These are phyloP conservation scores for Elysia crispata DNA, from an alignment of 2,888 invertebrate species.

Conservation along the genomic window DNA sequence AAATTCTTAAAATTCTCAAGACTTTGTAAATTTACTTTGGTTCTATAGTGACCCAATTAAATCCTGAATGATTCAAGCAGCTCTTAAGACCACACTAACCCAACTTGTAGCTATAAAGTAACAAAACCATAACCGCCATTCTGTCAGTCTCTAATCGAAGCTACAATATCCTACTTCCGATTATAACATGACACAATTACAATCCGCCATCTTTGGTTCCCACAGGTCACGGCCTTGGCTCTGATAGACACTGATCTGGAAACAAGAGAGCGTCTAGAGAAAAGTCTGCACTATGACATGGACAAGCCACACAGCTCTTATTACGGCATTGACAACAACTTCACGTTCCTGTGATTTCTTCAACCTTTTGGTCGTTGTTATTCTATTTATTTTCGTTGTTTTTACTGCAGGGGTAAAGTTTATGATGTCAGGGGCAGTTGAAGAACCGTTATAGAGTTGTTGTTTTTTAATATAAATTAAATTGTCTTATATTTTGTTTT, in stretches of 20 bases:
- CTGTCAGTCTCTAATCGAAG: too few species aligned
- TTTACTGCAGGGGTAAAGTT: too few species aligned
- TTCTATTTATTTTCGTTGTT: neutral
- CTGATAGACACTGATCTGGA: constrained; percentile 18
- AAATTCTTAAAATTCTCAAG: too few species aligned
- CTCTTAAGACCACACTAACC: too few species aligned
- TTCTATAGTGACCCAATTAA: too few species aligned
- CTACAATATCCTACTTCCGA: too few species aligned
- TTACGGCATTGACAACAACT: constrained; percentile 35
- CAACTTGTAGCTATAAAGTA: too few species aligned
- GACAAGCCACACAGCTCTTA: constrained; percentile 38
- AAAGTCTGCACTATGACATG: constrained; percentile 36
- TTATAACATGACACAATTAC: neutral
- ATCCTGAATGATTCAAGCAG: too few species aligned
- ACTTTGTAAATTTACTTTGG: too few species aligned
- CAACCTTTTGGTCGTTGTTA: neutral
- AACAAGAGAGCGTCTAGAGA: constrained; percentile 36
- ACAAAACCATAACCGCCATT: too few species aligned
- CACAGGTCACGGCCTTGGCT: constrained; percentile 37
- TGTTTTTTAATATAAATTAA: neutral
- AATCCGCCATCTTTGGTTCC: neutral
- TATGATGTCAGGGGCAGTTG: neutral
- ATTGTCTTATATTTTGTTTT: neutral
- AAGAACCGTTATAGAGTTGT: neutral
- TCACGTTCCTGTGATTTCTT: constrained; percentile 29